Evolutionary conservation across 2,797 vertebrate genomes (phyloP).

Genomic region (Schizopygopsis pylzovi): DNA sequence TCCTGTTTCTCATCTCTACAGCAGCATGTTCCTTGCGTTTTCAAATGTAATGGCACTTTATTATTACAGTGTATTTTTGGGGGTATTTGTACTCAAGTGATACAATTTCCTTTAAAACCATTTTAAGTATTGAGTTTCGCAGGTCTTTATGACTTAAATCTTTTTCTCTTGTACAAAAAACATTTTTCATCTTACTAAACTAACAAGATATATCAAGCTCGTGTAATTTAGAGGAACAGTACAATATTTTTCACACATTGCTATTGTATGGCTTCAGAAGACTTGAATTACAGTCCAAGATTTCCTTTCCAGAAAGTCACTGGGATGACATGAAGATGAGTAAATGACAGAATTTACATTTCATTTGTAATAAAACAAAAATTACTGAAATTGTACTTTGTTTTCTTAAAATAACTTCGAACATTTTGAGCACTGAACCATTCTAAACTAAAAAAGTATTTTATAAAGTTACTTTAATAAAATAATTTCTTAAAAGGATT

Average conservation of each 20-base stretch:
- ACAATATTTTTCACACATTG: background rate
- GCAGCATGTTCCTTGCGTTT: background rate
- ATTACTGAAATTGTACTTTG: background rate
- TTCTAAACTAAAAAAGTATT: background rate
- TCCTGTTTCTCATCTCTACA: background rate
- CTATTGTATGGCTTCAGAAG: background rate
- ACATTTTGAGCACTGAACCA: background rate
- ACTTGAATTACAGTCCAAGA: background rate
- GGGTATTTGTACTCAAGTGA: background rate
- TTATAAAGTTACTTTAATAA: background rate
- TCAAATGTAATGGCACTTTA: background rate
- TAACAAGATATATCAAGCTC: background rate
- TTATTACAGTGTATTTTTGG: slow-evolving; percentile 1
- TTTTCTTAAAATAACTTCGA: background rate
- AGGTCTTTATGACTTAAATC: background rate
- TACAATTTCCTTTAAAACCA: background rate
- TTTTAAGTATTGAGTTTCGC: background rate
- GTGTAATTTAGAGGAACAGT: background rate
- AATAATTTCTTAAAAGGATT: background rate
- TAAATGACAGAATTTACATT: background rate
- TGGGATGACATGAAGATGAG: background rate
- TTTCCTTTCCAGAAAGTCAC: background rate
- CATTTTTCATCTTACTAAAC: background rate
- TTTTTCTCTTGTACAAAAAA: background rate
- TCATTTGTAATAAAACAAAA: background rate